Evolutionary conservation across 2,113 vertebrate species (phyloP).

Genomic region (Eulacestoma nigropectus): DNA sequence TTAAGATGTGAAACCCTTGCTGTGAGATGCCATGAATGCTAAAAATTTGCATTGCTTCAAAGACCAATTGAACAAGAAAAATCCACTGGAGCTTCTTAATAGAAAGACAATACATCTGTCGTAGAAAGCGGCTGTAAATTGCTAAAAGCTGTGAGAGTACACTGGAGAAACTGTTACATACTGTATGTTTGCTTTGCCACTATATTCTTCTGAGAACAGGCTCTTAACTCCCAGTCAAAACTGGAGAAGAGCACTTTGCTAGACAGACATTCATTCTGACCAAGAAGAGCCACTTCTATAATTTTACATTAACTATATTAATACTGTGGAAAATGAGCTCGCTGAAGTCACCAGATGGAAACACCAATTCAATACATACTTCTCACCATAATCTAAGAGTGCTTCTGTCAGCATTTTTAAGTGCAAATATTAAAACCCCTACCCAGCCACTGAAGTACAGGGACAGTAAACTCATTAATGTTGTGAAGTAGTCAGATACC

Average conservation of each 20-base stretch:
- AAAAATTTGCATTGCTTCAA: constrained; percentile 10
- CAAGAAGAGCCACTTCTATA: neutral
- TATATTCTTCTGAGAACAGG: neutral
- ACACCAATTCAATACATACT: neutral
- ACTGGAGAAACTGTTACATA: neutral
- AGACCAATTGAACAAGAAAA: constrained; percentile 7
- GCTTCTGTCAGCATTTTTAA: neutral
- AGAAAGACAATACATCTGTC: neutral
- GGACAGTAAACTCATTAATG: neutral
- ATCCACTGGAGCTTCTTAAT: neutral
- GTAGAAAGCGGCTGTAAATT: neutral
- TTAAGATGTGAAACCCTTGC: constrained; percentile 10
- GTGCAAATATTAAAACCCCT: neutral
- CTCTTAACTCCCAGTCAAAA: neutral
- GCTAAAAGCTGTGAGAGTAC: neutral
- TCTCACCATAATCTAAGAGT: neutral
- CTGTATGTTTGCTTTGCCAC: neutral
- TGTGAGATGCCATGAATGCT: neutral
- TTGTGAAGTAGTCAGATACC: neutral
- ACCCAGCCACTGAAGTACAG: neutral
- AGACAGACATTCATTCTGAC: neutral
- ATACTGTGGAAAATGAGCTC: neutral
- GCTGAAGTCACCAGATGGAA: neutral
- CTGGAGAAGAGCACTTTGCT: neutral
- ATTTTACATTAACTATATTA: neutral